Conservation (phyloP, 2,797 vertebrate genomes). For the Sebastes umbrosus region DNA sequence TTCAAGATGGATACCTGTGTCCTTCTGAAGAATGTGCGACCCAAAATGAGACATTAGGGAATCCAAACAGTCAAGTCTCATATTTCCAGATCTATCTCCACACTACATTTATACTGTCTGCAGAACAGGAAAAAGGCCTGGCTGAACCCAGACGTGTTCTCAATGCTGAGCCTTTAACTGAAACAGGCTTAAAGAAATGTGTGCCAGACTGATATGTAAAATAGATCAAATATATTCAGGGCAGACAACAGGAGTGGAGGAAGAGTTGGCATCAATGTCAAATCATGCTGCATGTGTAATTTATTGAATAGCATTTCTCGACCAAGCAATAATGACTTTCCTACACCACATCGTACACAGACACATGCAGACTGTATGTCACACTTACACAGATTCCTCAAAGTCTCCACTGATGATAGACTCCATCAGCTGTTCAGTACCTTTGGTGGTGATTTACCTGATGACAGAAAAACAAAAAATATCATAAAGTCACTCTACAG, state of each 20-base stretch:
- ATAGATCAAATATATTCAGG: neutral
- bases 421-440: no score
- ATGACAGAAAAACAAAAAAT: no score
- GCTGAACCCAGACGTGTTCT: neutral
- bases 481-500: no score
- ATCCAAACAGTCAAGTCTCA: no score
- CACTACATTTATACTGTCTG: no score
- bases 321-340: neutral
- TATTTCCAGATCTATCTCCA: no score
- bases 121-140: no score
- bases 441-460: no score
- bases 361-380: no score
- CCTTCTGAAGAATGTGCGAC: neutral
- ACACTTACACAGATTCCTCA: no score
- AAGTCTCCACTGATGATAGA: no score
- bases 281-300: neutral
- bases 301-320: neutral
- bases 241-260: neutral
- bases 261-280: neutral
- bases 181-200: neutral
- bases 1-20: neutral
- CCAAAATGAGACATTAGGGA: neutral
- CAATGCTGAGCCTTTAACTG: neutral
- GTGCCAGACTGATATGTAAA: neutral
- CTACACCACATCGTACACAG: no score